phyloP scores from a whole-genome alignment of 2,888 invertebrate genomes.

The Eupeodes luniger region DNA sequence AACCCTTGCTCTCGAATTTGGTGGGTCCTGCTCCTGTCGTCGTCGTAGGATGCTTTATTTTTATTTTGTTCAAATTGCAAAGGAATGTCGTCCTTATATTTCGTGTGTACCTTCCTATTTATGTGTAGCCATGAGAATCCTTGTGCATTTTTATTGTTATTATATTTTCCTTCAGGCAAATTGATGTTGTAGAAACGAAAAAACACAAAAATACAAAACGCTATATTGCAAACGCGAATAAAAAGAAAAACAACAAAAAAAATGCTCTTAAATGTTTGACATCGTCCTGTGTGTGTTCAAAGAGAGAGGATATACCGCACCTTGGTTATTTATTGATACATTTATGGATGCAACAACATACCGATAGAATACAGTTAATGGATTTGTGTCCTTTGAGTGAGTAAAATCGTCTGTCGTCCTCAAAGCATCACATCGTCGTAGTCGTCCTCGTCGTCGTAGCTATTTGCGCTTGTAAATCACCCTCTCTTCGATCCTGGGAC shows the following conservation, averaged over 20 bases:
- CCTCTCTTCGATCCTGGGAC: constrained; percentile 13
- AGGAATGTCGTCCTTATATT: constrained; percentile 53
- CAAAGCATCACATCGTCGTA: no score
- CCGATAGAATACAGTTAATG: constrained; percentile 55
- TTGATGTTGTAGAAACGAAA: constrained; percentile 20
- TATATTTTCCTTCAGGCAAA: constrained; percentile 43
- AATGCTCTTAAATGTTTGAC: constrained; percentile 57
- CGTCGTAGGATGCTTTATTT: constrained; percentile 29
- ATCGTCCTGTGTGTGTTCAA: constrained; percentile 46
- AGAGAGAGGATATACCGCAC: constrained; percentile 43
- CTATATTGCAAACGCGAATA: constrained; percentile 31
- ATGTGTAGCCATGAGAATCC: neutral
- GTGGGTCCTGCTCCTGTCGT: no score
- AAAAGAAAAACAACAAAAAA: constrained; percentile 45
- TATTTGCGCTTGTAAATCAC: constrained; percentile 27
- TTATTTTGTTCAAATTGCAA: constrained; percentile 61
- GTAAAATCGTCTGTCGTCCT: neutral
- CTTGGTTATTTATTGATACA: constrained; percentile 75
- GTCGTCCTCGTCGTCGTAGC: neutral
- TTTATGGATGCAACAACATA: constrained; percentile 72
- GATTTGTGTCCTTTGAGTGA: constrained; percentile 35
- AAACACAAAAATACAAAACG: constrained; percentile 32
- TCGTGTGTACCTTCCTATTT: neutral
- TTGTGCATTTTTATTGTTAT: constrained; percentile 72
- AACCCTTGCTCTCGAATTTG: no score